phyloP scores from a whole-genome alignment of 2,797 vertebrate genomes.

The Chromis chromis region DNA sequence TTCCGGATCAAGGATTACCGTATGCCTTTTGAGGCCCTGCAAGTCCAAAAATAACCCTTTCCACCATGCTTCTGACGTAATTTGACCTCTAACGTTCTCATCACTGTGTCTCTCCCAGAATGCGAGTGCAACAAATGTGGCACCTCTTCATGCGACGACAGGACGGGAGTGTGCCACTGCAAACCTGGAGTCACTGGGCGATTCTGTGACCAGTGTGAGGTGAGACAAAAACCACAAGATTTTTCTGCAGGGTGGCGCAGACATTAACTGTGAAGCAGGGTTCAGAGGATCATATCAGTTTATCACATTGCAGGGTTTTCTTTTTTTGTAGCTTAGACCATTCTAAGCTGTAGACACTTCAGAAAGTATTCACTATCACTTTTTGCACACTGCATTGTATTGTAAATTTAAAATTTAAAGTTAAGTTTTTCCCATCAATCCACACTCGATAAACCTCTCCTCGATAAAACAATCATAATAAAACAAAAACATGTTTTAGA shows the following conservation, averaged over 20 bases:
- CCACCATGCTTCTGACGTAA: conserved; percentile 20
- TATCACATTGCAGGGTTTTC: too few relatives aligned
- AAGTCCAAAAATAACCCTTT: conserved; percentile 54
- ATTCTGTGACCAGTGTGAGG: conserved; percentile 87
- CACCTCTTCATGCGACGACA: conserved; percentile 86
- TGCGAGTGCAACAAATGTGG: conserved; percentile 86
- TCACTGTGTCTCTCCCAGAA: conserved; percentile 70
- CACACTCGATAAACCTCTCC: too few relatives aligned
- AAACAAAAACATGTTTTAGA: too few relatives aligned
- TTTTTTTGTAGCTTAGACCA: background rate
- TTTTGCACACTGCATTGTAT: too few relatives aligned
- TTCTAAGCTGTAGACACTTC: too few relatives aligned
- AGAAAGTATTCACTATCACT: too few relatives aligned
- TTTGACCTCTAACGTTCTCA: conserved; percentile 41
- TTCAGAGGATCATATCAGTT: background rate
- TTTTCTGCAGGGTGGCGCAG: background rate
- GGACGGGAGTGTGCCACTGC: conserved; percentile 87
- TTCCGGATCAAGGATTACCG: conserved; percentile 22
- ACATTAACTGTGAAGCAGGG: background rate
- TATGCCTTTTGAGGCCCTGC: conserved; percentile 21
- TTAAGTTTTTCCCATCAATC: too few relatives aligned
- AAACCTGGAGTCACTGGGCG: conserved; percentile 86
- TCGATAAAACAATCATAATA: too few relatives aligned
- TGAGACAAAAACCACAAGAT: conserved; percentile 60
- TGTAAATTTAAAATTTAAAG: too few relatives aligned